Base-by-base conservation (phyloP, 2,113 vertebrate genomes). In the Vireo altiloquus region DNA sequence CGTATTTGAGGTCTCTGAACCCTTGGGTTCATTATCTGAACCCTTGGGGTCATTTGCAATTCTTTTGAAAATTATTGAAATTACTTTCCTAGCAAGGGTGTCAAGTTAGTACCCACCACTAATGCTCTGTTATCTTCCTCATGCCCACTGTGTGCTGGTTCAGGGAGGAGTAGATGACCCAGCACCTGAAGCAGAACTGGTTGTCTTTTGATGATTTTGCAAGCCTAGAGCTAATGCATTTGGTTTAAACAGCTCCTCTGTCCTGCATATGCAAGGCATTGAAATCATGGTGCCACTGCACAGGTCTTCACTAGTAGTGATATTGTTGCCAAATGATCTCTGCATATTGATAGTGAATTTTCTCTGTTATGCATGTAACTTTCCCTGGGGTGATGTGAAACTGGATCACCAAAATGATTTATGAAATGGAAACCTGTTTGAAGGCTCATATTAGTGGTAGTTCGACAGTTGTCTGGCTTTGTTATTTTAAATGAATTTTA, bases 361-460 rank as follows among this genome's bases (percentile, higher is more conserved):
- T 91, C 60, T 69, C 53, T 94, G 60, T 79, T 91, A 40, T 19
- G 57, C 1, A 0, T 91, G 63, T 82, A 69, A 50, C 53, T 89
- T 92, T 54, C 84, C 91, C 94, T 84, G 70, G 37, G 93, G 91
- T 94, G 74, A 39, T 89, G 42, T 6, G 40, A 91, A 95, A 85
- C 65, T 72, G 30, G 89, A 87, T 95, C 61, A 85, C 82, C 1
- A 0, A 77, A 89, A 31, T 84, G 53, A 91, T 95, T 92, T 92
- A 94, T 95, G 70, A 85, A 92, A 91, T 90, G 74, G 81, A 94
- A 94, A 76, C 31, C n/a, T 82, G 70, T 92, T 95, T 69, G 81
- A 76, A 91, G 76, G 40, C 46, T 87, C 35, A 0, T 50, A 39
- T 89, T 91, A 94, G 89, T 65, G 65, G 53, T 92, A 63, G 53